These are phyloP conservation scores for Actinemys pallida DNA, from an alignment of 2,113 vertebrate genomes.

Conservation along the genomic window DNA sequence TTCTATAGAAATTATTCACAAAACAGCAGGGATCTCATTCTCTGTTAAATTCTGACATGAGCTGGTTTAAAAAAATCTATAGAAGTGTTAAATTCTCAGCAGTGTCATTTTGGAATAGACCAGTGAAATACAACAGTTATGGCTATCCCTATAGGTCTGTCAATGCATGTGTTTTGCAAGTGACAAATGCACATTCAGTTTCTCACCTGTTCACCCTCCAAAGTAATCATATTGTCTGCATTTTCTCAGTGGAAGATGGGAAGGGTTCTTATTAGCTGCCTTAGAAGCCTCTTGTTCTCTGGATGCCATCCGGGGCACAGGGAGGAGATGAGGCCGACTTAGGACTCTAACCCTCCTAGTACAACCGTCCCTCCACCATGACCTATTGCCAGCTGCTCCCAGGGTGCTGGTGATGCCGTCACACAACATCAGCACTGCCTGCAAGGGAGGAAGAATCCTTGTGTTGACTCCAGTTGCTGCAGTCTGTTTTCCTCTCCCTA, in stretches of 20 bases:
- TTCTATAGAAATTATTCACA: neutral
- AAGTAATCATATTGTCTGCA: neutral
- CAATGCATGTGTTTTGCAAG: neutral
- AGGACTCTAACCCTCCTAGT: neutral
- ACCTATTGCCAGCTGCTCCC: neutral
- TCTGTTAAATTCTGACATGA: too few species aligned
- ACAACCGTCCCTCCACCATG: rapidly evolving
- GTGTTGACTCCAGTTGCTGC: rapidly evolving
- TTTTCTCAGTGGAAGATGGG: neutral
- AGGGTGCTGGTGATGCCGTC: neutral
- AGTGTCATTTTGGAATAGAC: rapidly evolving
- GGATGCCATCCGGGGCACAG: neutral
- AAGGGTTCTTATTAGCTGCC: neutral
- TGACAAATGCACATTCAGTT: neutral
- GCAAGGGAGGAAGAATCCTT: neutral
- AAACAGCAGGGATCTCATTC: neutral
- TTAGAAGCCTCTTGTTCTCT: neutral
- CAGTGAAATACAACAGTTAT: neutral
- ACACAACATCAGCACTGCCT: neutral
- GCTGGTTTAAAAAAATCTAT: neutral
- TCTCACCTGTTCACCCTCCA: neutral
- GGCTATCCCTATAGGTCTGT: neutral
- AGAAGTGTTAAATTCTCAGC: neutral
- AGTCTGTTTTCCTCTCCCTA: neutral
- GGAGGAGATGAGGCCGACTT: neutral